Evolutionary conservation across 2,113 vertebrate genomes (phyloP).

Genomic region (Podarcis muralis): DNA sequence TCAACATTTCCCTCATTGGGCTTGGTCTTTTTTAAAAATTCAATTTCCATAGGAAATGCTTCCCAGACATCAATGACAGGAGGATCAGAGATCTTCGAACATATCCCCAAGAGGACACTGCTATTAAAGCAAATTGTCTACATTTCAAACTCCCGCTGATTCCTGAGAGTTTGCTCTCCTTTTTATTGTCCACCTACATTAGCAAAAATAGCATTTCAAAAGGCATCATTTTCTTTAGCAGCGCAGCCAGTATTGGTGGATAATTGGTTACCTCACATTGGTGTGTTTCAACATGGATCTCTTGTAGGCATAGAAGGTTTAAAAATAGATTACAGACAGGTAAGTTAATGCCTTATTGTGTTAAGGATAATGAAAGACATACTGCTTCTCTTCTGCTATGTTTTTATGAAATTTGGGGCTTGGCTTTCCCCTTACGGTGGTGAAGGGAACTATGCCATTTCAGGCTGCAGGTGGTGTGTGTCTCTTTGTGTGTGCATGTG

Average conservation of each 20-base stretch:
- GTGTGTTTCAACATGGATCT: not conserved
- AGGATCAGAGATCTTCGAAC: not conserved
- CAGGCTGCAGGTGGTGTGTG: not conserved
- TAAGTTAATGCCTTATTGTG: not conserved
- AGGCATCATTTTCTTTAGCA: not conserved
- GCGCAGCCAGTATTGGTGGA: not conserved
- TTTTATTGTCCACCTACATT: not conserved
- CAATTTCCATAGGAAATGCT: not conserved
- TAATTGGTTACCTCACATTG: not conserved
- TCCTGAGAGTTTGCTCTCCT: not conserved
- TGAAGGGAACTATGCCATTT: not conserved
- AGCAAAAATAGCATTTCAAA: not conserved
- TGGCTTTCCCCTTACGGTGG: no score
- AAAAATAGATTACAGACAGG: not conserved
- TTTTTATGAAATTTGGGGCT: not conserved
- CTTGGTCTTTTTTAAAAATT: not conserved
- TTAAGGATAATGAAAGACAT: constrained; percentile 21
- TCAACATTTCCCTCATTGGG: not conserved
- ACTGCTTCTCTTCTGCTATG: not conserved
- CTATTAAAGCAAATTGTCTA: not conserved
- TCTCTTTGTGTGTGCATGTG: not conserved
- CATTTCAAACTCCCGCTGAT: fast-evolving
- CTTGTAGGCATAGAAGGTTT: not conserved
- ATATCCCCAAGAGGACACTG: not conserved
- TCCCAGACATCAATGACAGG: not conserved